Conservation (phyloP, 2,113 vertebrate genomes). For the Axis porcinus region DNA sequence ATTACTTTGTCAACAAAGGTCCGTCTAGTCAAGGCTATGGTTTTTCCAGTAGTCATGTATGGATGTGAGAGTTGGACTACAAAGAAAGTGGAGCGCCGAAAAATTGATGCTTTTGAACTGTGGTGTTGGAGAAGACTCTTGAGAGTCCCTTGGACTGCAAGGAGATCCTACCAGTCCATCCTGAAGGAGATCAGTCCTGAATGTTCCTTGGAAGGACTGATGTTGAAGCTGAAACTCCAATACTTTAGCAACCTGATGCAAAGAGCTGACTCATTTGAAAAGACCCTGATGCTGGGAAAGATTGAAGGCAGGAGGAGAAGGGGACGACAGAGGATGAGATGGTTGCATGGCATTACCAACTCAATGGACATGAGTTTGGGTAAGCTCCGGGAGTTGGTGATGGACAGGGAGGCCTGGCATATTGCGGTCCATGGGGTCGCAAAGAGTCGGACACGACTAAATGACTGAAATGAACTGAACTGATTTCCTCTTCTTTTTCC, state of each 20-base stretch:
- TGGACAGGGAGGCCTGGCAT: not conserved
- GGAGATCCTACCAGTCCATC: not conserved
- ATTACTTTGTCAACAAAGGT: not conserved
- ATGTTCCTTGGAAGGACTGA: not conserved
- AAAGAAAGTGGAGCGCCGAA: rapidly evolving
- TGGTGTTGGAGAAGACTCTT: not conserved
- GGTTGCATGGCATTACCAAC: not conserved
- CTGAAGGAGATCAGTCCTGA: not conserved
- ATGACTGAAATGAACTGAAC: not conserved
- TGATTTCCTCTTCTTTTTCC: not conserved
- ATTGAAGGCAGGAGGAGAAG: too few relatives aligned
- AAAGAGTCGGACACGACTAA: not conserved
- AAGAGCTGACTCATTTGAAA: not conserved
- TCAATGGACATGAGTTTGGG: not conserved
- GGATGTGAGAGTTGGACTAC: not conserved
- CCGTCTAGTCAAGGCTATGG: not conserved
- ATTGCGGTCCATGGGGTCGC: rapidly evolving
- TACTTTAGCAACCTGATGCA: not conserved
- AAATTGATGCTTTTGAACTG: not conserved
- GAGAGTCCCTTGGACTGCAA: not conserved
- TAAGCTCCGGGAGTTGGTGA: not conserved
- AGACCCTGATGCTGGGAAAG: not conserved
- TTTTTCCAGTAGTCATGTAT: not conserved
- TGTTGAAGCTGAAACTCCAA: not conserved
- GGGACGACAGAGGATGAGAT: not conserved